A percentile compares a stretch with the other conserved stretches of the same genome.
Conservation (phyloP, 2,888 invertebrate species). For the Acronicta psi region DNA sequence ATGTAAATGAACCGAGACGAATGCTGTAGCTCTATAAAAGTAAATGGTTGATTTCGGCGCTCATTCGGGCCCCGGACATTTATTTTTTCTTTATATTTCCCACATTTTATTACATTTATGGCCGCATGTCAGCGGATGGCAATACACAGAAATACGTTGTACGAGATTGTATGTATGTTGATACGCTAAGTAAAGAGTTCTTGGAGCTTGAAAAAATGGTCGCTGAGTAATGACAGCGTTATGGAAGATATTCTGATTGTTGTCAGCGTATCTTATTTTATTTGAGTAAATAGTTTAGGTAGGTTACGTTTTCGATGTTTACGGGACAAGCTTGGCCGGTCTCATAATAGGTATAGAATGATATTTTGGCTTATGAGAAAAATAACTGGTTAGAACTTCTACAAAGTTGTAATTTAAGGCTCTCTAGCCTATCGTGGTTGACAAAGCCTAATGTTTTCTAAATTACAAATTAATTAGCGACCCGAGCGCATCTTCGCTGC, state of each 20-base stretch:
- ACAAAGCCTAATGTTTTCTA: too few relatives aligned
- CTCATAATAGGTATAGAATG: too few relatives aligned
- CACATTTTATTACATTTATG: slow-evolving; percentile 59
- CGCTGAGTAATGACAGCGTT: slow-evolving; percentile 38
- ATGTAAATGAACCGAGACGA: slow-evolving; percentile 63
- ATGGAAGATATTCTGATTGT: slow-evolving; percentile 40
- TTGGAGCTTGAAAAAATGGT: slow-evolving; percentile 27
- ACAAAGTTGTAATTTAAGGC: too few relatives aligned
- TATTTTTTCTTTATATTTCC: slow-evolving; percentile 51
- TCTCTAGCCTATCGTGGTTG: too few relatives aligned
- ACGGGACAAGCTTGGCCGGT: too few relatives aligned
- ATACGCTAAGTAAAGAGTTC: slow-evolving; percentile 19
- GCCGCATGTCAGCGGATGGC: slow-evolving; percentile 51
- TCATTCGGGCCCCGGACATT: slow-evolving; percentile 45
- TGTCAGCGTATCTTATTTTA: slow-evolving; percentile 8
- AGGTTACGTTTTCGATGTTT: too few relatives aligned
- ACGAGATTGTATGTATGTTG: slow-evolving; percentile 40
- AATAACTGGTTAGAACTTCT: too few relatives aligned
- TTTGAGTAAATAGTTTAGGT: slow-evolving; percentile 10
- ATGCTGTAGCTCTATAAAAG: slow-evolving; percentile 63
- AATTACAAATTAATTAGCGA: not conserved
- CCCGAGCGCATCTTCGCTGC: too few relatives aligned
- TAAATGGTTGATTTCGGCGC: slow-evolving; percentile 62
- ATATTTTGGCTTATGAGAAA: too few relatives aligned
- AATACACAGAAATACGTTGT: slow-evolving; percentile 38